These are phyloP conservation scores for Danaus chrysippus DNA, from an alignment of 2,888 invertebrate genomes.

Conservation along the genomic window DNA sequence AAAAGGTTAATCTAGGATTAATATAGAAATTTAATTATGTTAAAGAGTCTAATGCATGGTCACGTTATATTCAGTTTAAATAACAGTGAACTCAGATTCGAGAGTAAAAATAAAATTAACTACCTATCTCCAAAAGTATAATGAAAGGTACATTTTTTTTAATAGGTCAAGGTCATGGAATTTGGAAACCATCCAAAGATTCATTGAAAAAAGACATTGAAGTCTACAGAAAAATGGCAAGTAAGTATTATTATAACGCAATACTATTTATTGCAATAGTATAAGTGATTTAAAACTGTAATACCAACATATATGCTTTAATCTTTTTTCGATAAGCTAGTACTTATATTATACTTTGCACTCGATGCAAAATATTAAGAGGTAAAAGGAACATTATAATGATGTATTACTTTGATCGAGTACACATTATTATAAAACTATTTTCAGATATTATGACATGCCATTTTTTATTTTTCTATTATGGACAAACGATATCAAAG, in stretches of 20 bases:
- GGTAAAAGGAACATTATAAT: too few species aligned
- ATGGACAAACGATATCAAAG: too few species aligned
- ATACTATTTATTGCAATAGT: conserved; percentile 1
- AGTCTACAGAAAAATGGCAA: conserved; percentile 56
- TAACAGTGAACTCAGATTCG: background rate
- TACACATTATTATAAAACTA: too few species aligned
- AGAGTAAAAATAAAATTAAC: background rate
- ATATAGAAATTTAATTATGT: conserved; percentile 13
- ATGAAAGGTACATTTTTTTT: conserved; percentile 38
- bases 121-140: background rate
- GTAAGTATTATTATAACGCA: conserved; percentile 39
- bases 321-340: too few species aligned
- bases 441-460: too few species aligned
- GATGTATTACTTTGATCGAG: too few species aligned
- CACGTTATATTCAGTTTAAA: too few species aligned
- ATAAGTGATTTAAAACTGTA: conserved; percentile 13
- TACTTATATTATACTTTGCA: too few species aligned
- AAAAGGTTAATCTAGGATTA: background rate
- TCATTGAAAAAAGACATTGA: conserved; percentile 56
- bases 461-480: too few species aligned
- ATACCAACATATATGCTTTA: too few species aligned
- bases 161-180: conserved; percentile 64
- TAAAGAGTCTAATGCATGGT: too few species aligned
- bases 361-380: too few species aligned
- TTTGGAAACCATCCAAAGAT: conserved; percentile 59